Evolutionary conservation across 2,113 vertebrate species (phyloP), one percentile per base, ranked within the genome.

Genomic region (Coreoperca whiteheadi): DNA sequence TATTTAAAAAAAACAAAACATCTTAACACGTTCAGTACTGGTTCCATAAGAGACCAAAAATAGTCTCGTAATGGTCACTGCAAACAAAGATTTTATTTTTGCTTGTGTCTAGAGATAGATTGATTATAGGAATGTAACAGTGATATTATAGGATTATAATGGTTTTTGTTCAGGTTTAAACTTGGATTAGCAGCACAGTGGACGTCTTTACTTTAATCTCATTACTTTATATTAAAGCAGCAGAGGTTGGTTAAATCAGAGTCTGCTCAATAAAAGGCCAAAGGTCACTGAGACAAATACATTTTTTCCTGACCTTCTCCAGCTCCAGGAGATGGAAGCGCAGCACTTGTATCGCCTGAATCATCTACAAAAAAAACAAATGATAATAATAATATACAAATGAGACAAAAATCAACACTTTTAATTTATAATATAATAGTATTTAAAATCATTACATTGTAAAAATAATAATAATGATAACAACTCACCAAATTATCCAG

Each of bases 261-360:
- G 4, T 37, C 7, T 37, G 12, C 60, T 48, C n/a, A 28, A 43
- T 16, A 10, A 74, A 28, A 61, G 57, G 57, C 43, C 46, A 79
- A 50, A 74, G 37, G 61, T 60, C 32, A 73, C 18, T 10, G 60
- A 66, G 37, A n/a, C 14, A 21, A 64, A 1, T 54, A 2, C 14
- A 2, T 32, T 32, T 20, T 53, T 43, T 60, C 53, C 95, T 95
- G 96, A 98, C 97, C 97, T 99, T 98, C 93, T 98, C 97, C 95
- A 98, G 96, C 95, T 99, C 98, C 96, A 99, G 92, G 75, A 99
- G 97, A 97, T 99, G 98, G 96, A 99, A 99, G 87, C 97, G 96
- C 95, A 98, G 96, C 94, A 98, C 97, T 95, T 98, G 98, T 94
- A 99, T 98, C 85, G 97, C 96, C 96, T 98, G 97, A 76, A 99